These are phyloP conservation scores for Paramuricea clavata DNA, from an alignment of 92 coral and sea anemone genomes.

Conservation along the genomic window DNA sequence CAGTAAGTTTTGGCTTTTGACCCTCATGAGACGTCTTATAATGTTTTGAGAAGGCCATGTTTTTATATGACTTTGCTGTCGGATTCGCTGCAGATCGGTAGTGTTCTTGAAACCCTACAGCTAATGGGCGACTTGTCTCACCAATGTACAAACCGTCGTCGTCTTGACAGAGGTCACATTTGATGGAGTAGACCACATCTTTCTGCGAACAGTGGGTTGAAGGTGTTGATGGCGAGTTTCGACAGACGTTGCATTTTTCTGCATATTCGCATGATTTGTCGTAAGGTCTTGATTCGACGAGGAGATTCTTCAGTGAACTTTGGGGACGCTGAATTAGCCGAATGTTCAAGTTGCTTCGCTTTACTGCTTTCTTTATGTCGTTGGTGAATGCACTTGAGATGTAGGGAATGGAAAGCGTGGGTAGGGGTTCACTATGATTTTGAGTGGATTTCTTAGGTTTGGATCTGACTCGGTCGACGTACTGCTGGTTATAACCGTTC, in stretches of 20 bases:
- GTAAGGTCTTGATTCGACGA: constrained; percentile 7
- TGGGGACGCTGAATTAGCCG: neutral
- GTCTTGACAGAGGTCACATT: too few species aligned
- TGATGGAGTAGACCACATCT: neutral
- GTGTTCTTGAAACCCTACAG: too few species aligned
- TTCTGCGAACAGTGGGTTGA: neutral
- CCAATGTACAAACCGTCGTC: too few species aligned
- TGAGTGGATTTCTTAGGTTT: neutral
- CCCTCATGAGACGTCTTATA: too few species aligned
- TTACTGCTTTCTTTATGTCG: neutral
- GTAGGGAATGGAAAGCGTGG: neutral
- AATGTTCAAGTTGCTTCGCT: neutral
- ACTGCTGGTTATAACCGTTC: neutral
- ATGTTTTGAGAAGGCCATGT: too few species aligned
- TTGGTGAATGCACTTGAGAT: neutral
- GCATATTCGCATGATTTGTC: neutral
- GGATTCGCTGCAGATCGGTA: too few species aligned
- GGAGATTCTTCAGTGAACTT: neutral
- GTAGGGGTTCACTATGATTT: neutral
- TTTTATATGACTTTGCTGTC: too few species aligned
- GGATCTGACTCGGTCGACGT: neutral
- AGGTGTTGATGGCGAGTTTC: neutral
- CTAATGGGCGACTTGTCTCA: too few species aligned
- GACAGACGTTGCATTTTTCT: neutral
- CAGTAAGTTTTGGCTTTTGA: too few species aligned